Evolutionary conservation across 2,888 invertebrate genomes (phyloP), one percentile per base, ranked within the genome.

Genomic region (Ichneumoninae sp.): DNA sequence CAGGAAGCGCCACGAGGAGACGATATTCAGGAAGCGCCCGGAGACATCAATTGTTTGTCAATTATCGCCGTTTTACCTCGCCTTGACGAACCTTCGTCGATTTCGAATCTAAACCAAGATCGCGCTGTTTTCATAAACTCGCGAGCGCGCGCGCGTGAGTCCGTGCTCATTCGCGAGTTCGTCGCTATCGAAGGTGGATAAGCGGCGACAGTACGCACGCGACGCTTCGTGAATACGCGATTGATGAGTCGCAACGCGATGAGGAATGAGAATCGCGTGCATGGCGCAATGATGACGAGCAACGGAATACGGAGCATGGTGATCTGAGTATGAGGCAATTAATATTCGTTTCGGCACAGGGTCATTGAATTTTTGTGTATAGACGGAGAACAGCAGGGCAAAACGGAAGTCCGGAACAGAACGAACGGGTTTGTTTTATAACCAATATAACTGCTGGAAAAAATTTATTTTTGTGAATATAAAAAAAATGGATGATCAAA

Each of bases 251-350:
- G 79, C 73, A 30, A 19, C 60, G 26, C 68, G 44, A 83, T n/a
- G 36, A 75, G 47, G 70, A 83, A 83, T 76, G 47, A 83, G 65
- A 80, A 83, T 57, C 75, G 83, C 47, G 47, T 63, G 71, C 33
- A 22, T 83, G 83, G 81, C 77, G 81, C 83, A 84, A 81, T 60
- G 66, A 77, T 77, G 77, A 77, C 83, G 81, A 76, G 81, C 50
- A 65, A 50, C 75, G 63, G 63, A 74, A 74, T 22, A 81, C 83
- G 76, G 71, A 63, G 30, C 47, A 22, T 30, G 65, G 44, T 68
- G 44, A 83, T 76, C 40, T 71, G 19, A 44, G 22, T 30, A 65
- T 79, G 74, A 75, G 65, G 66, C 76, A 80, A 82, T 47, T 70
- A 57, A 66, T 65, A 40, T 81, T 75, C 60, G 22, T 47, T 79